Conservation (phyloP, 2,113 vertebrate species). For the Clarias magur region DNA sequence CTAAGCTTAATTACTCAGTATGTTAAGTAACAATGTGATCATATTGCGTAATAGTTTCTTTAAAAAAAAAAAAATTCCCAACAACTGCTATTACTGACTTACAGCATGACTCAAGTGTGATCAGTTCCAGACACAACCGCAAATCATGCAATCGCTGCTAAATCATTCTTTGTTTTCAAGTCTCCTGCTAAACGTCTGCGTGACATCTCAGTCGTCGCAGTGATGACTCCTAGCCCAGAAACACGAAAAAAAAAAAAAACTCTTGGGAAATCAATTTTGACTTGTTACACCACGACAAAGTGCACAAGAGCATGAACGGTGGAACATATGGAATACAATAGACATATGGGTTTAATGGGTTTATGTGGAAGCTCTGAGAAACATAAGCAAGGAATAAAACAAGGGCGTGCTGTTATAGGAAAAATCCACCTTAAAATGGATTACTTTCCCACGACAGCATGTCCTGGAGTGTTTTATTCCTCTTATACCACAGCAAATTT, state of each 20-base stretch:
- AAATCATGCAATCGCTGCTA: not conserved
- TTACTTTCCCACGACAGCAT: not conserved
- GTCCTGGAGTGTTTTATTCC: not conserved
- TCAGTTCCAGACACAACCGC: not conserved
- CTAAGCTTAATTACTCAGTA: not conserved
- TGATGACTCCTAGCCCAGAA: not conserved
- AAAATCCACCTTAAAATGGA: not conserved
- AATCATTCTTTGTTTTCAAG: slow-evolving; percentile 19
- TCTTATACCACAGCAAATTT: slow-evolving; percentile 27
- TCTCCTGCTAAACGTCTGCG: not conserved
- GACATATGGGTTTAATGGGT: slow-evolving; percentile 19
- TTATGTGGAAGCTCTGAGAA: not conserved
- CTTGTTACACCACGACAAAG: slow-evolving; percentile 33
- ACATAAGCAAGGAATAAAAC: not conserved
- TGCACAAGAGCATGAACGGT: slow-evolving; percentile 22
- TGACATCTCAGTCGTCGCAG: not conserved
- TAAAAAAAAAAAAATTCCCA: not conserved
- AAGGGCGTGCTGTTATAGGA: not conserved
- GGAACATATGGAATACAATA: slow-evolving; percentile 15
- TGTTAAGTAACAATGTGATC: not conserved
- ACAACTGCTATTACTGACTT: not conserved
- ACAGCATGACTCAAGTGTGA: slow-evolving; percentile 18
- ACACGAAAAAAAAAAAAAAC: not conserved
- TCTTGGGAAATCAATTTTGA: slow-evolving; percentile 32
- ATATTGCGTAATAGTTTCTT: not conserved